phyloP scores from a whole-genome alignment of 2,113 vertebrate genomes.

The Platysteira castanea region DNA sequence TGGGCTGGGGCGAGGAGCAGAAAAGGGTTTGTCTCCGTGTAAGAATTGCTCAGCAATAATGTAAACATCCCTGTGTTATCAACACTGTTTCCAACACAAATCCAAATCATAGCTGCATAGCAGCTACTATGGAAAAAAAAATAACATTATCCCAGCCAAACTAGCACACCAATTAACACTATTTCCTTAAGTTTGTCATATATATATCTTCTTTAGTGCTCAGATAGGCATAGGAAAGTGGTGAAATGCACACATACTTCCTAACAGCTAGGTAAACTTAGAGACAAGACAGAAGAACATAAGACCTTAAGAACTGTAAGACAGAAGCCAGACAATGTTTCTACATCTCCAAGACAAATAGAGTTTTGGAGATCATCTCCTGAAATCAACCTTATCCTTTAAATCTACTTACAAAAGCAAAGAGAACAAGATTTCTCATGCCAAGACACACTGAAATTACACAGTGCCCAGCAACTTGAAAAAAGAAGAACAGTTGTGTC shows the following conservation, averaged over 20 bases:
- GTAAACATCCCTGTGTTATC: background rate
- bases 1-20: background rate
- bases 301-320: background rate
- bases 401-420: background rate
- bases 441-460: background rate
- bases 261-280: background rate
- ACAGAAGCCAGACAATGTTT: background rate
- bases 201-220: background rate
- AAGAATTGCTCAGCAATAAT: background rate
- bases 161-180: background rate
- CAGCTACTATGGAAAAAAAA: background rate
- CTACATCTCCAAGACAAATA: background rate
- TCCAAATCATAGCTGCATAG: background rate
- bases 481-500: background rate
- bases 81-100: background rate
- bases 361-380: background rate
- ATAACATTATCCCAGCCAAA: background rate
- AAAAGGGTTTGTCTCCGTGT: background rate
- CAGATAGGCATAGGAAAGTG: background rate
- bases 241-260: background rate
- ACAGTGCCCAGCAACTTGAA: background rate
- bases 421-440: background rate
- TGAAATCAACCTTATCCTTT: background rate
- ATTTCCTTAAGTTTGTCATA: background rate
- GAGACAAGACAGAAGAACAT: background rate